Base-by-base conservation (phyloP, 2,888 invertebrate species). In the Macaria notata region DNA sequence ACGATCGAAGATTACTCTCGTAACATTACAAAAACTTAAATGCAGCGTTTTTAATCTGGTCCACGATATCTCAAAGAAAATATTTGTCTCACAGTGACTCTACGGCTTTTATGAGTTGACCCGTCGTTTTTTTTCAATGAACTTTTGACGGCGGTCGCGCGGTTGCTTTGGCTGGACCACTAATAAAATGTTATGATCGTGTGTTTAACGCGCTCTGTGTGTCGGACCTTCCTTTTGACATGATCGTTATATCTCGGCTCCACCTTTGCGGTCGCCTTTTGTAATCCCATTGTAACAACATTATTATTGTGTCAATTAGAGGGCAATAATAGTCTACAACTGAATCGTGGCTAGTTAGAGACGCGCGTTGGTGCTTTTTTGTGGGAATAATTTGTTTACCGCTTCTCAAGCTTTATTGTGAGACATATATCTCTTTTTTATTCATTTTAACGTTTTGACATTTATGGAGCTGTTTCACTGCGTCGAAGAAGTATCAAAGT, bases 111-210 rank as follows among this genome's bases (percentile, higher is more conserved):
- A 86, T 80, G 86, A 86, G 84, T 84, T 90, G 88, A 88, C 88
- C 88, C 85, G 88, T 84, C 62, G 62, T 78, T 86, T 84, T 85
- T 88, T 84, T 84, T 85, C 72, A 81, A 84, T 88, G 90, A 87
- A 88, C 88, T 88, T 84, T 84, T 84, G 86, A 85, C 82, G 87
- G 83, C 82, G 86, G 82, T 82, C 84, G 76, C 83, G 88, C 88
- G 88, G 87, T 86, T 85, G 88, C 88, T 87, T 90, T 88, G 88
- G 87, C 91, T 85, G 83, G 79, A 78, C 83, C 86, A 88, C 91
- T 88, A 91, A 91, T 91, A 91, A 91, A 91, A 91, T 87, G 87
- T 91, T 91, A 91, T 89, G 88, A 87, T 88, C 86, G 90, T 90
- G 84, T 90, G 91, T 88, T 91, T 90, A 88, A 89, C 90, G 89